Evolutionary conservation across 2,888 invertebrate genomes (phyloP), one percentile per base, ranked within the genome.

Genomic region (Oxystoma pomonae): DNA sequence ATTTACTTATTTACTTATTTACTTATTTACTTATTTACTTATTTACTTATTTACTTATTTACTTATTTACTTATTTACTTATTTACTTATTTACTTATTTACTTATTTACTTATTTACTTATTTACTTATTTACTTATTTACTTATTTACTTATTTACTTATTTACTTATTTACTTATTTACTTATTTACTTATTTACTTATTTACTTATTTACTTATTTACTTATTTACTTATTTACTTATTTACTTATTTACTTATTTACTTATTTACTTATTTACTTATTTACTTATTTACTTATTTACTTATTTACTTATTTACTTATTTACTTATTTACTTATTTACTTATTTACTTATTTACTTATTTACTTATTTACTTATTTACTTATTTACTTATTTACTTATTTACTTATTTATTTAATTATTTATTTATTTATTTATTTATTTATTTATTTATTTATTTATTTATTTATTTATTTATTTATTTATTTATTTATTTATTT

Each of bases 381-480:
- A 56, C 19, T 56, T 56, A 56, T 56, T 56, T 56, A 56, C 19
- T 56, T 56, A 56, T 56, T 56, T 56, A 56, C 19, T 56, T 56
- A 56, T 56, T 56, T 56, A 56, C 19, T 56, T 56, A 56, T 56
- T 56, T 56, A 56, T 56, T 56, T 56, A 56, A 18, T 56, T 56
- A 56, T 56, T 56, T 56, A 56, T 56, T 56, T 56, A 56, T 56
- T 56, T 56, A 56, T 56, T 56, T 56, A 56, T 56, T 56, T 56
- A 56, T 56, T 56, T 56, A 56, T 56, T 56, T 56, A 56, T 56
- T 56, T 56, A 56, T 56, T 56, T 56, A 56, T 56, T 56, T 56
- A 56, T 56, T 56, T 56, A 56, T 56, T 56, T 56, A 56, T 56
- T 56, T 56, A 56, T 56, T 56, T 56, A 56, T 56, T 56, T 56